Conservation (phyloP, 2,888 invertebrate species). For the Tipula confusa region DNA sequence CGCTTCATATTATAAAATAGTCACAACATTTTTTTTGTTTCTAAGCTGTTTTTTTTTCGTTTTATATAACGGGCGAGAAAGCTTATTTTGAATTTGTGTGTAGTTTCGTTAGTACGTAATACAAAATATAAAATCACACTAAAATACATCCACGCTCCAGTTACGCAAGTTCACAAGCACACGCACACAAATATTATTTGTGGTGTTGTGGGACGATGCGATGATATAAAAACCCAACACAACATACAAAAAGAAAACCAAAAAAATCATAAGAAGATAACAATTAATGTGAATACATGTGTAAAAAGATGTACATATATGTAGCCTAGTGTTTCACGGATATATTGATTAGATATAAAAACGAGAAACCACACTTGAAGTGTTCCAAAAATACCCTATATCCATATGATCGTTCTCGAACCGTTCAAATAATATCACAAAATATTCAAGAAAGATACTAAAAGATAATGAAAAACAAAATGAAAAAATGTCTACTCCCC, state of each 20-base stretch:
- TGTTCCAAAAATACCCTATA: neutral
- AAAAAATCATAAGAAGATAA: slow-evolving; percentile 5
- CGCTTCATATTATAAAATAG: neutral
- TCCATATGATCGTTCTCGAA: neutral
- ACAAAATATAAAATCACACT: neutral
- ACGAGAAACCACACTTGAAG: neutral
- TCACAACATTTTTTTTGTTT: neutral
- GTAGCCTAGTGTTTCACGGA: neutral
- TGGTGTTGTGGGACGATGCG: neutral
- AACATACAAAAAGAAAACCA: neutral
- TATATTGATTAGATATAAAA: slow-evolving; percentile 25
- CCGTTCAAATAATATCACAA: neutral
- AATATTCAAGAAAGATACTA: neutral
- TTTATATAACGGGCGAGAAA: slow-evolving; percentile 17
- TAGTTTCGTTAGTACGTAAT: neutral
- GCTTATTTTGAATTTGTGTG: neutral
- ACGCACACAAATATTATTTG: neutral
- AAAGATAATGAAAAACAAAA: neutral
- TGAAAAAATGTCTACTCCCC: neutral
- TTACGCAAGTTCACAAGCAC: slow-evolving; percentile 12
- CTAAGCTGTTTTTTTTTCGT: neutral
- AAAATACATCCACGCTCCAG: neutral
- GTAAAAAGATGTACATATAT: neutral
- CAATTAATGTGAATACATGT: neutral
- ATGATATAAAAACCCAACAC: slow-evolving; percentile 8